A percentile compares a stretch with the other conserved stretches of the same genome.
These are phyloP conservation scores for Geophilus truncorum DNA, from an alignment of 2,888 invertebrate species.

Conservation along the genomic window DNA sequence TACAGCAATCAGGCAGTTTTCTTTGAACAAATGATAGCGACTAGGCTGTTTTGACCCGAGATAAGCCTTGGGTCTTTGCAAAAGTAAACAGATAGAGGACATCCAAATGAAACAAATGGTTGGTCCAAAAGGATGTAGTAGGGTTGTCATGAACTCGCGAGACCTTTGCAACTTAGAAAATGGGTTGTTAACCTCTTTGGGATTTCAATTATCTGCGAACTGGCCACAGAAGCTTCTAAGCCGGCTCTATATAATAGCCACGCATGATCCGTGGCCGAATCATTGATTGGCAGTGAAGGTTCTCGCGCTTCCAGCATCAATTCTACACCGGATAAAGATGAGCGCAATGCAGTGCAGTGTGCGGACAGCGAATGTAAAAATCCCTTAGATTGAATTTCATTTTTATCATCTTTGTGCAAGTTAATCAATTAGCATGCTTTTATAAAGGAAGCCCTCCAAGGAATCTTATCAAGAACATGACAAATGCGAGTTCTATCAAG, in stretches of 20 bases:
- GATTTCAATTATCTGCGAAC: slow-evolving; percentile 19
- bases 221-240: background rate
- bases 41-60: background rate
- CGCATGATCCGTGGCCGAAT: background rate
- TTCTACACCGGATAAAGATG: background rate
- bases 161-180: background rate
- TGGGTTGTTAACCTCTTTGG: slow-evolving; percentile 23
- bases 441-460: slow-evolving; percentile 10
- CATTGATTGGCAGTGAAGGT: background rate
- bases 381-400: background rate
- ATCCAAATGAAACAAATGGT: background rate
- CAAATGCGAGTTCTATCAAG: slow-evolving; percentile 23
- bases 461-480: slow-evolving; percentile 14
- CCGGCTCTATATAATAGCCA: background rate
- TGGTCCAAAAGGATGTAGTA: background rate
- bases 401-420: background rate
- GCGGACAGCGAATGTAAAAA: background rate
- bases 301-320: background rate
- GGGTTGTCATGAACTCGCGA: background rate
- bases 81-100: slow-evolving; percentile 15
- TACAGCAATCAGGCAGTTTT: background rate
- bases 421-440: background rate
- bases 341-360: background rate
- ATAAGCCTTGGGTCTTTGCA: background rate
- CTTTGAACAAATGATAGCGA: background rate